Conservation (phyloP, 2,888 invertebrate genomes). For the Podotricha telesiphe region DNA sequence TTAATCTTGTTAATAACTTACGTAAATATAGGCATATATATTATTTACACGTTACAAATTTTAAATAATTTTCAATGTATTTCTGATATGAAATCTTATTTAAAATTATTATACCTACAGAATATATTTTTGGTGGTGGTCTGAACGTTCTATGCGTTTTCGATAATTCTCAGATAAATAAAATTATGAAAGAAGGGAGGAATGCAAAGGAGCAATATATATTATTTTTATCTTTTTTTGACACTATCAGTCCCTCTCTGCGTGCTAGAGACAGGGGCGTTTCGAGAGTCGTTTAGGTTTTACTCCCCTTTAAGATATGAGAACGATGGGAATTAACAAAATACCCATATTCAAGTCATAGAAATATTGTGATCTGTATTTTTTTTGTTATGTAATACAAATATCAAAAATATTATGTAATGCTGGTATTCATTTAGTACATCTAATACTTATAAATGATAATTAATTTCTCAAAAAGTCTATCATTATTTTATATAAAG, state of each 20-base stretch:
- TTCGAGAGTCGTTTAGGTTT: slow-evolving; percentile 73
- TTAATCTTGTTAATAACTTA: no score
- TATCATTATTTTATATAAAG: no score
- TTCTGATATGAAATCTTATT: no score
- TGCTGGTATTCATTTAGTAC: no score
- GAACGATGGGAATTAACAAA: slow-evolving; percentile 39
- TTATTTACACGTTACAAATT: no score
- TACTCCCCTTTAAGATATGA: slow-evolving; percentile 70
- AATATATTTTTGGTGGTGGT: not conserved
- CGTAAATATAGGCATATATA: no score
- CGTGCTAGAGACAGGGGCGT: slow-evolving; percentile 76
- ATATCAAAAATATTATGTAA: not conserved
- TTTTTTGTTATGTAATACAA: not conserved
- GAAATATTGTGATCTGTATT: not conserved
- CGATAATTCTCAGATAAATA: slow-evolving; percentile 37
- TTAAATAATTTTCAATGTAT: no score
- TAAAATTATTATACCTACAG: no score
- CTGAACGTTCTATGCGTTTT: slow-evolving; percentile 5
- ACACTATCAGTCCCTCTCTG: slow-evolving; percentile 79
- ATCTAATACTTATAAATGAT: no score
- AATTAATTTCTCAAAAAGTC: no score
- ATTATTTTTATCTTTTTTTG: slow-evolving; percentile 83
- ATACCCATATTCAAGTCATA: slow-evolving; percentile 22
- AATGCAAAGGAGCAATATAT: slow-evolving; percentile 73
- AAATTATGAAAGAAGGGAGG: slow-evolving; percentile 53